Base-by-base conservation (phyloP, 2,888 invertebrate species). In the Hirtodrosophila trivittata region DNA sequence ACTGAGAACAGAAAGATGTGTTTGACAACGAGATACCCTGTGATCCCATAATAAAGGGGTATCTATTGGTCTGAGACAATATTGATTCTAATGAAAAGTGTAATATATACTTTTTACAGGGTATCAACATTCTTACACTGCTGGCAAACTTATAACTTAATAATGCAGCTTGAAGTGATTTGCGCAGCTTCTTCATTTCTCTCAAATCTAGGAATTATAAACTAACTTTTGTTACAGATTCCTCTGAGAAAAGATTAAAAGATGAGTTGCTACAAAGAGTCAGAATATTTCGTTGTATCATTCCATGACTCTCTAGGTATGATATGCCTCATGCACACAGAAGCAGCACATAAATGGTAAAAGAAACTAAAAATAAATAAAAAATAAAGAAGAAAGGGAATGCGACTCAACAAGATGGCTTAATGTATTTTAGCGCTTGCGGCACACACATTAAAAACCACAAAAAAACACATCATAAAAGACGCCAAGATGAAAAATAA, bases 351-450 rank as follows among this genome's bases (percentile, higher is more conserved):
- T 9, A 32, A 18, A 30, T 21, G 35, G 32, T 38, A 55, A 32
- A 47, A 50, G 21, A 16, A 37, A 33, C 47, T 41, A 4, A 13
- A 35, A 13, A 7, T 6, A 35, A 14, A 35, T 9, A 16, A 12
- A 45, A 38, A 16, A 30, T 12, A 52, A 38, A 21, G 13, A 28
- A 51, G 38, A 63, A 55, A 37, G 14, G 14, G 39, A 59, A 30
- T 58, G 46, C 41, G 54, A 50, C 67, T 57, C 51, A 50, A 58
- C 62, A 71, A 72, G 60, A 47, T 69, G 82, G 69, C 77, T 75
- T 87, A 87, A 84, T 84, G 87, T 77, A 65, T 68, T 82, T 78
- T 59, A 66, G 30, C 51, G 86, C 87, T 67, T 54, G 46, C 35
- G 87, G 83, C 78, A 16, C 43, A 58, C 41, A 54, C 75, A 59